These are phyloP conservation scores for Staurois parvus DNA, from an alignment of 2,797 vertebrate species.

Conservation along the genomic window DNA sequence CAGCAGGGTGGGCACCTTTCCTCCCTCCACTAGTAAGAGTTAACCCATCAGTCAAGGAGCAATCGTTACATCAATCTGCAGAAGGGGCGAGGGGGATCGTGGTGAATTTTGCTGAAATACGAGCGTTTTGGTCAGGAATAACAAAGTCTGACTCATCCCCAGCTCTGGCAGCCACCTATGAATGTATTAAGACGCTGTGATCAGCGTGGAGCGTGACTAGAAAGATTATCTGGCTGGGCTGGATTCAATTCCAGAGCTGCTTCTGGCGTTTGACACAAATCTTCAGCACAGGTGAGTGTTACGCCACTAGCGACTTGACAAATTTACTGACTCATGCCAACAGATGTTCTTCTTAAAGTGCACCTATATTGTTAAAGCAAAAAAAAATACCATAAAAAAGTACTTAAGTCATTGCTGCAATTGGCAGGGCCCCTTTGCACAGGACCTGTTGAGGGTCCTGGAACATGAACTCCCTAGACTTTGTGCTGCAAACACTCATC, in stretches of 20 bases:
- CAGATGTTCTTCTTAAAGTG: not conserved
- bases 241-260: slow-evolving; percentile 17
- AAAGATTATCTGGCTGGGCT: not conserved
- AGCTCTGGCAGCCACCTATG: slow-evolving; percentile 27
- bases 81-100: not conserved
- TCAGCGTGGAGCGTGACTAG: slow-evolving; percentile 38
- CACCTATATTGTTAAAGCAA: not conserved
- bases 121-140: slow-evolving; percentile 34
- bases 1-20: not conserved
- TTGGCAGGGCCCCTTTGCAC: too few relatives aligned
- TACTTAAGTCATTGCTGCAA: too few relatives aligned
- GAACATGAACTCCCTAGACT: too few relatives aligned
- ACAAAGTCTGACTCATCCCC: slow-evolving; percentile 52
- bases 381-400: too few relatives aligned
- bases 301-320: not conserved
- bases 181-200: slow-evolving; percentile 26
- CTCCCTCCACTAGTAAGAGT: not conserved
- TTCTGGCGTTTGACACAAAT: not conserved
- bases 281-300: slow-evolving; percentile 20
- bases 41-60: slow-evolving; percentile 16
- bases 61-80: not conserved
- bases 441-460: too few relatives aligned
- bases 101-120: slow-evolving; percentile 17
- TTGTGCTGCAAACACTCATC: too few relatives aligned
- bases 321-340: slow-evolving; percentile 3